Evolutionary conservation across 1,140 invertebrate genomes (phyloP), one percentile per base, ranked within the genome.

Genomic region (honey bee (Apis mellifera)): DNA sequence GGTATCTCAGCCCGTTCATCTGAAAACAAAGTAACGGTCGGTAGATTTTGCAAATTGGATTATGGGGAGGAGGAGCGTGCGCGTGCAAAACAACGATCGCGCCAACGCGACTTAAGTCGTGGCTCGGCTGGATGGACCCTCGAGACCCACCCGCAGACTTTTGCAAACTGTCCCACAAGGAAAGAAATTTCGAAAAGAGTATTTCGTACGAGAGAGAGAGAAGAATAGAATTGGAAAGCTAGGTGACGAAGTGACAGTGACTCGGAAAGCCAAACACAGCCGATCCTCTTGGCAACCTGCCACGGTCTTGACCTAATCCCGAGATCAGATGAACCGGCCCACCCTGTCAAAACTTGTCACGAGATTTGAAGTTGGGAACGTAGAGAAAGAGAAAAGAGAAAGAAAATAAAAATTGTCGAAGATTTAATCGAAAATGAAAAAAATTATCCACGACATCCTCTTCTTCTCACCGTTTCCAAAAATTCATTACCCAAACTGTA

Each of bases 301-400:
- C 50, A 62, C 23, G 54, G 52, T 68, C 69, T 48, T 84, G 66
- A 77, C 79, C 83, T 77, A 82, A 76, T 84, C 83, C 83, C 65
- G 52, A 76, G 78, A 84, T 84, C 72, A 19, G 78, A 84, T 72
- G 72, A 82, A 50, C 73, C 52, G 73, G 50, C 66, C 72, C 72
- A 52, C 72, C 79, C 78, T 84, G 83, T 84, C 83, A 84, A 84
- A 84, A 84, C 83, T 82, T 84, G 78, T 84, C 79, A 84, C 48
- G 26, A 65, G 23, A 57, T 59, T 77, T 23, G n/a, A 57, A 64
- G 48, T 70, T 55, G 54, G 64, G 54, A 11, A 13, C 21, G 1
- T 15, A n/a, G 11, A 17, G 5, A 1, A 8, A 68, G 12, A 13
- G 52, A 81, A n/a, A n/a, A n/a, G n/a, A n/a, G n/a, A n/a, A n/a